Evolutionary conservation across 2,797 vertebrate species (phyloP), one percentile per base, ranked within the genome.

Genomic region (Urophycis tenuis): DNA sequence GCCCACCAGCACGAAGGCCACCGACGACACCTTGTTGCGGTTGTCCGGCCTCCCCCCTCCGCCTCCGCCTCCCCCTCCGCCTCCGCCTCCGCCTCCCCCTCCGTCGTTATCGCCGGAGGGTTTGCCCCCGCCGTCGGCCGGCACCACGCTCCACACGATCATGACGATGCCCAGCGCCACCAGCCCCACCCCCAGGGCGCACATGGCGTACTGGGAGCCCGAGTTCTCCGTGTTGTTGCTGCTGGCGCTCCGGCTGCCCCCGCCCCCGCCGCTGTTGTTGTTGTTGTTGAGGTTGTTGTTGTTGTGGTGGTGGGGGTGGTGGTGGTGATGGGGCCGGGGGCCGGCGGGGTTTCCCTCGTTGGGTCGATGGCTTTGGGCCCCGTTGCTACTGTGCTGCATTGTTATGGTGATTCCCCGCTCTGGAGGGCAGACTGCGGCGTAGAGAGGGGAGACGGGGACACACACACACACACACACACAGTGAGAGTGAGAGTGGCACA

Each of bases 141-240:
- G 97, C 30, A 97, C 95, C 22, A 96, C 89, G 78, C 96, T 98
- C 98, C 98, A 99, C 76, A 97, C 94, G 0, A 96, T 95, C 97
- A 99, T 97, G 83, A 99, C 95, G 34, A 97, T 89, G 22, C 97
- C 97, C 0, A 99, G 93, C 17, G 96, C 93, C 0, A 99, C 90
- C 70, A 99, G 94, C 1, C 98, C 98, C 69, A 98, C 89, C 31
- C 97, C 97, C 6, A 99, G 92, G 14, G 97, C 96, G 0, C 95
- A 97, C 45, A 98, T 91, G 0, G 98, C 97, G 1, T 98, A 98
- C 92, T 98, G 96, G 0, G 96, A 95, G 6, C 96, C 95, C 0
- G 93, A 94, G 80, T 95, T 88, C 30, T 92, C 94, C 80, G 32
- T 77, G 83, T 74, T 81, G 35, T 79, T 81, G 17, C 77, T 81